Evolutionary conservation across 2,888 invertebrate genomes (phyloP), one percentile per base, ranked within the genome.

Genomic region (Limnephilus auricula): DNA sequence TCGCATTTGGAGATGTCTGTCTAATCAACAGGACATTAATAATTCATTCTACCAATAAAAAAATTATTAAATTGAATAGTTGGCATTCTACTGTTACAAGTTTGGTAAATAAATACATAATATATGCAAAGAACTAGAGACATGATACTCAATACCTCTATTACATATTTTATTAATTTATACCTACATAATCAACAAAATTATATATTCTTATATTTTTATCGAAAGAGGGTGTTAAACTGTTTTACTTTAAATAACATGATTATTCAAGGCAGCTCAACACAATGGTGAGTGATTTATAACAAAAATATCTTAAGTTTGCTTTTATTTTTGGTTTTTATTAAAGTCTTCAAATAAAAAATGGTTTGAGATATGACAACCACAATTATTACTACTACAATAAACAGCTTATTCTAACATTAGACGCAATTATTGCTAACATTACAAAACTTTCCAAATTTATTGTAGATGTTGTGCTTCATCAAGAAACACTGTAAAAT

Each of bases 311-410:
- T 86, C 0, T 86, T 86, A 86, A 82, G 32, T n/a, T 86, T n/a
- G 40, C 31, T n/a, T 18, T 50, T 65, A 25, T 86, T 86, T 45
- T 13, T 86, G n/a, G 25, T 15, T 40, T 30, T 40, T 40, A 40
- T 12, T 40, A 40, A 40, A 65, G n/a, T 65, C 25, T 65, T n/a
- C 65, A 65, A 25, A 65, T 65, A 25, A 65, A 65, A 86, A 32
- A 65, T 45, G 86, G 86, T 86, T 86, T 82, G 0, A 45, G 31
- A 50, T 86, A 86, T 86, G 65, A 45, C 86, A 86, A 50, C 86
- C 45, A 50, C n/a, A 6, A 86, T 50, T 65, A 65, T 65, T 65
- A 65, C 25, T n/a, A 65, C 65, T 45, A 45, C 6, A 50, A 65
- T 65, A 65, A 65, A 65, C 65, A 65, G 65, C 65, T 65, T 65